Evolutionary conservation across 1,140 invertebrate species (phyloP).

Genomic region (Drosophila kepulauana): DNA sequence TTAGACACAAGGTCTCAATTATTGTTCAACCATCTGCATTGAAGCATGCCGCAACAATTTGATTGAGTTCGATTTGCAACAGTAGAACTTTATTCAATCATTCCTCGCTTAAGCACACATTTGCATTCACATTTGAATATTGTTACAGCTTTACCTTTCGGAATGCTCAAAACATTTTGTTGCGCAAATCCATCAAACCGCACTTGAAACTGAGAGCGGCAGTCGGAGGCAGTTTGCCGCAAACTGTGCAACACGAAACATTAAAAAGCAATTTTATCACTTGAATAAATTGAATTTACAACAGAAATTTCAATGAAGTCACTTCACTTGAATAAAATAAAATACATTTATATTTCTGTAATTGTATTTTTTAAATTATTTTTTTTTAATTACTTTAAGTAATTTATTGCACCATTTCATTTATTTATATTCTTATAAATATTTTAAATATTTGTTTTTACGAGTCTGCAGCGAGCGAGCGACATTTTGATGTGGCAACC

Average conservation of each 20-base stretch:
- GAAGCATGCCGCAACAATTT: conserved; percentile 16
- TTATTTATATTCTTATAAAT: conserved; percentile 5
- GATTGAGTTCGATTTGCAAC: conserved; percentile 20
- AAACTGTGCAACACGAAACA: conserved; percentile 41
- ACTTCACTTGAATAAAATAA: conserved; percentile 16
- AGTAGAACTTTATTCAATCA: conserved; percentile 7
- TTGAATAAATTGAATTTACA: conserved; percentile 17
- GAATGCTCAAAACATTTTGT: conserved; percentile 20
- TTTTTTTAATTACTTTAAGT: conserved; percentile 34
- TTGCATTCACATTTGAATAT: background rate
- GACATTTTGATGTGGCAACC: conserved; percentile 69
- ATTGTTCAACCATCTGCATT: conserved; percentile 32
- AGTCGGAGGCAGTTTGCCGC: background rate
- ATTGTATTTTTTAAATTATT: background rate
- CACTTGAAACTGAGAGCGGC: background rate
- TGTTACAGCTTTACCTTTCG: conserved; percentile 23
- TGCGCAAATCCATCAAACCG: conserved; percentile 1
- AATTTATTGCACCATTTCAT: conserved; percentile 44
- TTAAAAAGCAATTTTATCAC: conserved; percentile 18
- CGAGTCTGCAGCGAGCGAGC: conserved; percentile 27
- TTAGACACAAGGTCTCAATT: conserved; percentile 5
- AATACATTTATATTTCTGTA: conserved; percentile 2
- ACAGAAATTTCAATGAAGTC: background rate
- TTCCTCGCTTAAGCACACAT: background rate
- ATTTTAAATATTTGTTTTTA: conserved; percentile 40